Percentiles rank a stretch among this genome's conserved stretches.
Evolutionary conservation across 2,797 vertebrate genomes (phyloP).

Genomic region (Hapalemur alaotrensis): DNA sequence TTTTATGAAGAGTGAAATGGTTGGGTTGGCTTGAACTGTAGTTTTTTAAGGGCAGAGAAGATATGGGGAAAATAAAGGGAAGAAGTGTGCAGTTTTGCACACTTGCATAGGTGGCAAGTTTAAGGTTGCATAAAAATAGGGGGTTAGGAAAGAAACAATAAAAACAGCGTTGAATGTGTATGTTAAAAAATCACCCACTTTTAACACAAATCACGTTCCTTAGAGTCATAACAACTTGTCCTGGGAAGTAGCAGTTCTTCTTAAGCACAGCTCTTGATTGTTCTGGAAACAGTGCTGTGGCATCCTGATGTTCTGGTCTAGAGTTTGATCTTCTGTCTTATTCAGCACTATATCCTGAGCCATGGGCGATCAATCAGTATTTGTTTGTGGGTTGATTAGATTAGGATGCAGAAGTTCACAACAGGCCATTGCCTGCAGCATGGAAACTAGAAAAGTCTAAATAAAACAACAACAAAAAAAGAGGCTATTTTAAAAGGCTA

Average conservation of each 20-base stretch:
- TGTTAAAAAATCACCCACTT: neutral
- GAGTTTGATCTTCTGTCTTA: neutral
- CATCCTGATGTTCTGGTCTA: no score
- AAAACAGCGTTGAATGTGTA: neutral
- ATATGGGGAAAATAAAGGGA: neutral
- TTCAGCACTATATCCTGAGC: neutral
- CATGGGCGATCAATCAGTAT: rapidly evolving
- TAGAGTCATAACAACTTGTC: neutral
- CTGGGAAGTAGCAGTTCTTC: neutral
- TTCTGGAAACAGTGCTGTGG: neutral
- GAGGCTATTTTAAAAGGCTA: neutral
- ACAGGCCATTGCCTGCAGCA: neutral
- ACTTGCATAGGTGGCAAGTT: neutral
- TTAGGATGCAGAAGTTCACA: neutral
- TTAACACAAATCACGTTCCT: neutral
- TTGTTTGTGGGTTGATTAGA: neutral
- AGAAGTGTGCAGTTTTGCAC: neutral
- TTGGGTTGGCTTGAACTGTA: neutral
- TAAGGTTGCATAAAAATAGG: neutral
- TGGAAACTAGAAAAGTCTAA: neutral
- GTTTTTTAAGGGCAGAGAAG: neutral
- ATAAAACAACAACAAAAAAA: neutral
- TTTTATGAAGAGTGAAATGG: neutral
- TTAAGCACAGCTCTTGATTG: neutral
- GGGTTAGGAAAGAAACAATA: neutral